Base-by-base conservation (phyloP, 2,113 vertebrate genomes). In the Nibea coibor region DNA sequence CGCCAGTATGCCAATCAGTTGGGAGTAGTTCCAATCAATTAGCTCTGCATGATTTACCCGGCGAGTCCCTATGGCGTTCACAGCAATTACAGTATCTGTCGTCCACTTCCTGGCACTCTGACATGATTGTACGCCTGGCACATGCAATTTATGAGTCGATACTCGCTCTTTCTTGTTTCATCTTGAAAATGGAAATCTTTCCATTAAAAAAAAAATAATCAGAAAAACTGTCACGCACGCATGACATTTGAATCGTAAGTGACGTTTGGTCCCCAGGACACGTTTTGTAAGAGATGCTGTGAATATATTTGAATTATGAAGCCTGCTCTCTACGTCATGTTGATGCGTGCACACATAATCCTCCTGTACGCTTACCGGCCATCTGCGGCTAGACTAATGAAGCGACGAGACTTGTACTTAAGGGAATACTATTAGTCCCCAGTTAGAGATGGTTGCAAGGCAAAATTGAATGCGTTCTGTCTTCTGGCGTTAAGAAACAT, bases 1-100 rank as follows among this genome's bases (percentile, higher is more conserved):
- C 75, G 84, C 64, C 73, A 74, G 58, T 65, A 57, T 71, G 69
- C 61, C 20, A 78, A 76, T 88, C 88, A 80, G 75, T 82, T 82
- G 77, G 70, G 71, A 87, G 69, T 47, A 85, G 65, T 67, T 83
- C 83, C 80, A 90, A 83, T 92, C 88, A 92, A 88, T 93, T 92
- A 88, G 57, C 82, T 78, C 70, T 61, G 84, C 78, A 89, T 90
- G 90, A 90, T 91, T 90, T 88, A 87, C 69, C 75, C 62, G 39
- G 67, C 26, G 43, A 43, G 43, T 80, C 84, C 80, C 68, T 10
- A 16, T n/a, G 84, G 84, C 67, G 80, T 74, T 78, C 54, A 70
- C 70, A 74, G 75, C 64, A 87, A 86, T 83, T 89, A 82, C 74
- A 53, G 53, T 50, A 63, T 57, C 28, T 35, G 67, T 86, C 31